Evolutionary conservation across 1,140 invertebrate genomes (phyloP).

Genomic region (Galleria mellonella): DNA sequence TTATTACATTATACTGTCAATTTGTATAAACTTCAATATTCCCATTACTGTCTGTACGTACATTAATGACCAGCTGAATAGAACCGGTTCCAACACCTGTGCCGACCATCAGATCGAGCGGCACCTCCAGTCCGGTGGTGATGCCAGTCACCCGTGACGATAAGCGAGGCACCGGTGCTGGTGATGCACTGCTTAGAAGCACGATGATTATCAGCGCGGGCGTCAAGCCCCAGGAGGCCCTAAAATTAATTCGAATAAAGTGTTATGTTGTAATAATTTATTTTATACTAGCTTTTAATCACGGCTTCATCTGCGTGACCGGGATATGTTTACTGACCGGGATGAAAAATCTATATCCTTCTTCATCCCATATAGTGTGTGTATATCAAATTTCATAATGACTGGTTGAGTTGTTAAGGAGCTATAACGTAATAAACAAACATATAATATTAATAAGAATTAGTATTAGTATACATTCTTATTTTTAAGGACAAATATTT

Average conservation of each 20-base stretch:
- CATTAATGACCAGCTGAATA: conserved; percentile 54
- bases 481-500: too few relatives aligned
- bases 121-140: conserved; percentile 54
- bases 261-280: too few relatives aligned
- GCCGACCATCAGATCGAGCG: conserved; percentile 40
- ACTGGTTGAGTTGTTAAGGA: too few relatives aligned
- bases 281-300: too few relatives aligned
- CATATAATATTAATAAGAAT: too few relatives aligned
- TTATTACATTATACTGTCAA: conserved; percentile 9
- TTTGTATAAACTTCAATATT: conserved; percentile 57
- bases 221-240: conserved; percentile 32
- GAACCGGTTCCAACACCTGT: conserved; percentile 35
- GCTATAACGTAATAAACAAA: too few relatives aligned
- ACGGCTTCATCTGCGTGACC: too few relatives aligned
- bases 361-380: too few relatives aligned
- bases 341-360: too few relatives aligned
- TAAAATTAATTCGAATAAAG: conserved; percentile 25
- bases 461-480: too few relatives aligned
- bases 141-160: conserved; percentile 31
- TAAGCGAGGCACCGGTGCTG: conserved; percentile 32
- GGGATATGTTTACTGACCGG: too few relatives aligned
- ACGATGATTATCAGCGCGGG: conserved; percentile 22
- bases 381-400: too few relatives aligned
- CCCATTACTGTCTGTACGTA: conserved; percentile 54
- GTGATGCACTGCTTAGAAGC: conserved; percentile 17